Base-by-base conservation (phyloP, 2,888 invertebrate genomes). In the Scelioninae gen. 2 region DNA sequence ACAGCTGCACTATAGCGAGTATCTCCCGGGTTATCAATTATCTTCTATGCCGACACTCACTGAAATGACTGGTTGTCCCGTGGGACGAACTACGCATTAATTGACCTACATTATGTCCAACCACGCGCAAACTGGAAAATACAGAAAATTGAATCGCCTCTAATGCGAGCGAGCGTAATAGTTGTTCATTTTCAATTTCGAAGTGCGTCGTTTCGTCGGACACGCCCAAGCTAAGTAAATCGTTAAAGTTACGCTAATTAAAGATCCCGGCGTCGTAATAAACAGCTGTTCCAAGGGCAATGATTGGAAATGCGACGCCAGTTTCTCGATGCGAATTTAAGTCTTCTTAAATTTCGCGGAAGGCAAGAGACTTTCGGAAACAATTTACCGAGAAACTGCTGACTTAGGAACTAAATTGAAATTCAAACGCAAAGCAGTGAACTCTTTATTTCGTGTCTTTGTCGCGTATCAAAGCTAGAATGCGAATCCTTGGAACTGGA, bases 1-100 rank as follows among this genome's bases (percentile, higher is more conserved):
- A 65, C 52, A 57, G 55, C 55, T 65, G 73, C 73, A n/a, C n/a
- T n/a, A n/a, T 63, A 77, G 80, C 73, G 73, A 55, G 61, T 74
- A 78, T 77, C 79, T 79, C 77, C 5, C 33, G 65, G 64, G 68
- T 60, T 73, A 73, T 75, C 75, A 75, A 75, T 75, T 73, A 61
- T 61, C 69, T 75, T 69, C 65, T 61, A 75, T 67, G 55, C 60
- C 61, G 65, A 60, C 67, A 45, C 39, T 55, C 22, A 11, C 48
- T 64, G 13, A 45, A 65, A 67, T 65, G 65, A 60, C 55, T 65
- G 39, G 50, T 67, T 73, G 55, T 73, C 61, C 67, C 46, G 45
- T 28, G 61, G 63, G 61, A 67, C 57, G 57, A 67, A 63, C 41
- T 35, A 45, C 50, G 53, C 60, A 67, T 67, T 73, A 67, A 73